phyloP scores from a whole-genome alignment of 1,140 invertebrate species.

The Sipha flava region DNA sequence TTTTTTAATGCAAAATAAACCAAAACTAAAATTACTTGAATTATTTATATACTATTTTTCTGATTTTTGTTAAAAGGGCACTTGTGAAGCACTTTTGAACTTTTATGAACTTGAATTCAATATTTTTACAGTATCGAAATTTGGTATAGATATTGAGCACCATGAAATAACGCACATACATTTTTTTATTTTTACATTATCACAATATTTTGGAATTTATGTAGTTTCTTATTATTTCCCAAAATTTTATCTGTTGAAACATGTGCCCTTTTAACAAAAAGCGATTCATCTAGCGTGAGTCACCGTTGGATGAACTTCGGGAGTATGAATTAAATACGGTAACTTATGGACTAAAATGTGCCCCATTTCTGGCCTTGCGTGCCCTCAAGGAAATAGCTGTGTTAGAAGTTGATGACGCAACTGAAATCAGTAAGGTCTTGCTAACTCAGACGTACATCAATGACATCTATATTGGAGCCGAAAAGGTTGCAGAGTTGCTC shows the following conservation, averaged over 20 bases:
- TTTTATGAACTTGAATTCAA: not conserved
- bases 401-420: too few species aligned
- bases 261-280: not conserved
- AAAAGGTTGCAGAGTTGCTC: too few species aligned
- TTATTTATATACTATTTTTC: too few species aligned
- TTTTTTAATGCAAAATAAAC: not conserved
- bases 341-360: too few species aligned
- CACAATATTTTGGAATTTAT: not conserved
- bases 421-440: too few species aligned
- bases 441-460: too few species aligned
- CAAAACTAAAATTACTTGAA: too few species aligned
- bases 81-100: not conserved
- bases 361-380: too few species aligned
- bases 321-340: too few species aligned
- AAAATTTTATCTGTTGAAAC: not conserved
- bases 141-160: not conserved
- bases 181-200: not conserved
- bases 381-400: too few species aligned
- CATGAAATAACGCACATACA: not conserved
- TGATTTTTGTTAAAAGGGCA: not conserved
- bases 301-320: too few species aligned
- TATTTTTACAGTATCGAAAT: not conserved
- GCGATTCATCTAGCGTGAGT: not conserved
- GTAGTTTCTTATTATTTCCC: not conserved
- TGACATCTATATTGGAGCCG: too few species aligned